Conservation (phyloP, 2,888 invertebrate genomes). For the Oscheius sp. region DNA sequence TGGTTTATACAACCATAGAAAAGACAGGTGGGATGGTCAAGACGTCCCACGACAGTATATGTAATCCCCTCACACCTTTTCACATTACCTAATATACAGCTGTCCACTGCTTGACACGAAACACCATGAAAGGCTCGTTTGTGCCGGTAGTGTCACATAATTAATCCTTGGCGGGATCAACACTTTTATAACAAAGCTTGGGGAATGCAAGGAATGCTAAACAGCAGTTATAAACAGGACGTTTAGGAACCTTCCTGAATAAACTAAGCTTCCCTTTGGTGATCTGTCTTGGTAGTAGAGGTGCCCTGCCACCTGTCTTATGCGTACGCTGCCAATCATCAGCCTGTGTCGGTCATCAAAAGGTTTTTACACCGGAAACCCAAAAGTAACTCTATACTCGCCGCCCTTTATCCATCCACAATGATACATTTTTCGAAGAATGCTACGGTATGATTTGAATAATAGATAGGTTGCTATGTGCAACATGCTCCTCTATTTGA, state of each 20-base stretch:
- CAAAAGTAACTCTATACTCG: slow-evolving; percentile 16
- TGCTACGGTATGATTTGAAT: not conserved
- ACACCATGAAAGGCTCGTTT: slow-evolving; percentile 9
- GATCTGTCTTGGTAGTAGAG: slow-evolving; percentile 27
- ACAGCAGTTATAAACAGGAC: slow-evolving; percentile 23
- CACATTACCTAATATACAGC: slow-evolving; percentile 30
- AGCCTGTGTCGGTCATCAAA: slow-evolving; percentile 27
- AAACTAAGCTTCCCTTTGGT: not conserved
- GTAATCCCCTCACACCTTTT: slow-evolving; percentile 31
- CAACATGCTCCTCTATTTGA: slow-evolving; percentile 17
- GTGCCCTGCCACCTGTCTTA: slow-evolving; percentile 22
- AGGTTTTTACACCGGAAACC: slow-evolving; percentile 31
- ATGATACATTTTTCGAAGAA: not conserved
- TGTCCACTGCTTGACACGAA: slow-evolving; percentile 28
- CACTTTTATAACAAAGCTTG: slow-evolving; percentile 31
- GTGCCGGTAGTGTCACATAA: slow-evolving; percentile 25
- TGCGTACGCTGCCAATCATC: slow-evolving; percentile 28
- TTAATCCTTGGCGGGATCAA: slow-evolving; percentile 28
- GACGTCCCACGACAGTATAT: not conserved
- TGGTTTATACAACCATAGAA: not conserved
- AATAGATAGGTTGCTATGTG: slow-evolving; percentile 11
- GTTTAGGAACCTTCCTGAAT: not conserved
- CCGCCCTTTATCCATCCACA: slow-evolving; percentile 17
- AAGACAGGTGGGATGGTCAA: slow-evolving; percentile 8
- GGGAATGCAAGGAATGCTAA: slow-evolving; percentile 30